Evolutionary conservation across 2,888 invertebrate genomes (phyloP).

Genomic region (Rhingia rostrata): DNA sequence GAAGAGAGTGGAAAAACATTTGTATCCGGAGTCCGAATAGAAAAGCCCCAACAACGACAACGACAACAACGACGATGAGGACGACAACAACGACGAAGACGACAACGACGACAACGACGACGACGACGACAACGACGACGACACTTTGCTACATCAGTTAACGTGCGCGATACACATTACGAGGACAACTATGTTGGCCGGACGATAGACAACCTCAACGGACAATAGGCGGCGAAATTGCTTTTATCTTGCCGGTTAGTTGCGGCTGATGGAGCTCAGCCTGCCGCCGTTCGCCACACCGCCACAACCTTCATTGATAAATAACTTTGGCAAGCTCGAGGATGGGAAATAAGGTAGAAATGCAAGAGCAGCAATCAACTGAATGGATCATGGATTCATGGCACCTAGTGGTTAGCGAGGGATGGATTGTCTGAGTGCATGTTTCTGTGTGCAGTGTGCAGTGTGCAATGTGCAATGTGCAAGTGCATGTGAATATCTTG

Average conservation of each 20-base stretch:
- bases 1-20: slow-evolving; percentile 6
- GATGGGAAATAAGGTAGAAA: not conserved
- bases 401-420: not conserved
- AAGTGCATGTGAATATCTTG: too few relatives aligned
- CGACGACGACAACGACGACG: not conserved
- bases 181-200: slow-evolving; percentile 45
- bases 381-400: not conserved
- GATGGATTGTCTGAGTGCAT: too few relatives aligned
- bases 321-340: slow-evolving; percentile 8
- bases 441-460: too few relatives aligned
- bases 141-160: slow-evolving; percentile 47
- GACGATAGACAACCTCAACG: slow-evolving; percentile 37
- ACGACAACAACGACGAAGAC: not conserved
- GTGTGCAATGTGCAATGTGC: too few relatives aligned
- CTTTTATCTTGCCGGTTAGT: slow-evolving; percentile 38
- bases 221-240: slow-evolving; percentile 51
- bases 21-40: slow-evolving; percentile 4
- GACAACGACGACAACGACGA: not conserved
- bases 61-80: not conserved
- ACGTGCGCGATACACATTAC: slow-evolving; percentile 56
- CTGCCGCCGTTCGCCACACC: not conserved
- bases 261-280: slow-evolving; percentile 1
- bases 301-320: slow-evolving; percentile 3
- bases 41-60: slow-evolving; percentile 2
- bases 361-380: slow-evolving; percentile 4